Base-by-base conservation (phyloP, 2,888 invertebrate genomes). In the Siphlonurus alternatus region DNA sequence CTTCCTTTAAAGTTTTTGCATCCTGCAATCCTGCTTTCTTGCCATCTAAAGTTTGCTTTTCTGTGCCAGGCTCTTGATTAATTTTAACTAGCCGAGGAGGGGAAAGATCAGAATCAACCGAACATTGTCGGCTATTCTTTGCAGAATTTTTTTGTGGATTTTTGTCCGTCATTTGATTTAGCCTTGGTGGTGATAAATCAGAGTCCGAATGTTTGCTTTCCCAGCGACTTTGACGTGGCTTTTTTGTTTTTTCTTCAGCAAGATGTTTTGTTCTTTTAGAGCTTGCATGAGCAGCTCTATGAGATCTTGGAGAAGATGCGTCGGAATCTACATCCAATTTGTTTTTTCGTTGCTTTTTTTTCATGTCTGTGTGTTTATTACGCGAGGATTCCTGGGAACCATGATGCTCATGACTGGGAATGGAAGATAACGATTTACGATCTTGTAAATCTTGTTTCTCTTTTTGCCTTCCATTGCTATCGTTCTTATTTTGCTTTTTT, bases 1-100 rank as follows among this genome's bases (percentile, higher is more conserved):
- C 95, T 63, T 81, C 77, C 68, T 82, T 82, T 65, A 95, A 76
- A 63, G 88, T 84, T 69, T 77, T 78, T 0, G 93, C 91, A 71
- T 87, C 83, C 73, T 93, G 93, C 23, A 96, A 76, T 0, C 96
- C 96, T 0, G 95, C 91, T 70, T 78, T 82, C 74, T 92, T 93
- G 0, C 93, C 94, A 71, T 90, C 89, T 7, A 93, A 75, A 0
- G 92, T 94, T 74, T 81, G 86, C 1, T 79, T 79, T 78, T 82
- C 80, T 73, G 78, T 81, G 23, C n/a, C 53, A 38, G 23, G 59
- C 20, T 61, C 61, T 63, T 25, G 23, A 23, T 65, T 64, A 25
- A 22, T 54, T 2, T n/a, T 61, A n/a, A 22, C 23, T 15, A 53
- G 38, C 5, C 15, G 38, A 38, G 38, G 5, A 38, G 5, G 15